Base-by-base conservation (phyloP, 2,797 vertebrate species). In the Calcarius lapponicus region DNA sequence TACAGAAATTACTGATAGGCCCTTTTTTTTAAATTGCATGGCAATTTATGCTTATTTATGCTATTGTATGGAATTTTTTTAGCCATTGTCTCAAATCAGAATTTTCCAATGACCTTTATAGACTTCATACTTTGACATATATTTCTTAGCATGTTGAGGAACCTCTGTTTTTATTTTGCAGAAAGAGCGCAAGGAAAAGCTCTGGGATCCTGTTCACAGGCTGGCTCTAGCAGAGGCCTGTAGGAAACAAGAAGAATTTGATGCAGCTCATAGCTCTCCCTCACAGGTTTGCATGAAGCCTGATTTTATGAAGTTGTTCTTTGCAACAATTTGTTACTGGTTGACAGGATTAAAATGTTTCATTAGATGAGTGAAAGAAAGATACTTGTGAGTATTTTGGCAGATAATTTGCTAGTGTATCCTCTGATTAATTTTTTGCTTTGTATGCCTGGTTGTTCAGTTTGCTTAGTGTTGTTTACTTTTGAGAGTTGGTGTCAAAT, bases 181-280 rank as follows among this genome's bases (percentile, higher is more conserved):
- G 99, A 99, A 99, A 97, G 99, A 99, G 93, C 98, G 99, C 50
- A 99, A 99, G 96, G 99, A 99, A 95, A 99, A 99, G 94, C 98
- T 98, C 65, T 99, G 99, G 99, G 99, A 99, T 96, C 99, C 99
- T 13, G 92, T 98, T 82, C 99, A 99, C 94, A 98, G 99, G 96
- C 97, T 98, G 51, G 98, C 98, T 32, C 97, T 99, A 20, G 99
- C 99, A 62, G 99, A 99, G 73, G 99, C 99, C 57, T 99, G 98
- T 93, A 99, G 99, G 88, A 99, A 98, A 80, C 97, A 98, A 17
- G 99, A 99, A 85, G 99, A 99, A 94, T 99, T 99, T 93, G 99
- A 99, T 84, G 97, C 98, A 26, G 87, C 97, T 92, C 98, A 98
- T 95, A 98, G 97, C 31, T 98, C 97, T 92, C 98, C 98, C 25